Evolutionary conservation across 2,888 invertebrate species (phyloP), one percentile per base, ranked within the genome.

Genomic region (Synergus gifuensis): DNA sequence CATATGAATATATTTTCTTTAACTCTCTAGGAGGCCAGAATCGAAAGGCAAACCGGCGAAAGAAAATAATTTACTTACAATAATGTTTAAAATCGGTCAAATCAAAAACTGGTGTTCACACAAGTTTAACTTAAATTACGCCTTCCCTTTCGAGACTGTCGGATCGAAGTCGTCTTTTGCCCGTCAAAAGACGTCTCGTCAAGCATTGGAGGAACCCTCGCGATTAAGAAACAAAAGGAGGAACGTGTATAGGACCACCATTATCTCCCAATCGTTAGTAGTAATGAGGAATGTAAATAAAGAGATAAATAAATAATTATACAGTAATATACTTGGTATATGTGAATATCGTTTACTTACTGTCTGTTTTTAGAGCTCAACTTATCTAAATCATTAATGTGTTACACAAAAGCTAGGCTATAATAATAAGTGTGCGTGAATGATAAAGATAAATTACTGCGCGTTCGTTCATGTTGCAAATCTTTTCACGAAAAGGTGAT

Each of bases 331-430:
- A 88, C 88, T 89, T 89, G 87, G 87, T 88, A 89, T 88, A 89
- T 86, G 88, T 89, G 88, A 89, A 88, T 73, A 87, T 88, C 86
- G 82, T 90, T 91, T 91, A 91, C 91, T 91, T 92, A 92, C 91
- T 91, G 91, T 91, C 90, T 88, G 86, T 89, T 86, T 73, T 73
- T 73, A 54, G 54, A 88, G 88, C 87, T 89, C 89, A 87, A 91
- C 87, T 90, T 90, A 89, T 89, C 87, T 90, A 89, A 89, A 88
- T 90, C 85, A 86, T 87, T 88, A 73, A 73, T 83, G 85, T 88
- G 87, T 89, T 86, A 91, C 89, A 90, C 88, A 90, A 89, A 91
- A 90, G 88, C 89, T 91, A 88, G 46, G 83, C 81, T 84, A 81
- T 73, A 73, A 69, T 69, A 46, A 67, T 46, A 67, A 1, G 60